Evolutionary conservation across 2,888 invertebrate species (phyloP).

Genomic region (Antitype chi): DNA sequence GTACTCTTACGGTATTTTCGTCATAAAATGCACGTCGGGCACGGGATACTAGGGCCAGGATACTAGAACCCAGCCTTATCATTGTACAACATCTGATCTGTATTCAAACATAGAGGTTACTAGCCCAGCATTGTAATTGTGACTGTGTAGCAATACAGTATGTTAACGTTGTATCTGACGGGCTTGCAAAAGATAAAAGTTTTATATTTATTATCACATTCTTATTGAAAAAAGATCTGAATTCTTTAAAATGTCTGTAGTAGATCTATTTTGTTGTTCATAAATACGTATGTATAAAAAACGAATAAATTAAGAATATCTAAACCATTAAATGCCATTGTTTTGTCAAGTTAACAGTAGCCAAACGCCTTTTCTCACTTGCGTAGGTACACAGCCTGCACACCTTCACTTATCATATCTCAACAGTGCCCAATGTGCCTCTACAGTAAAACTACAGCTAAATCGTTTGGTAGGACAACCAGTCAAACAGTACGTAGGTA

Average conservation of each 20-base stretch:
- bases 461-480: background rate
- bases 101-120: background rate
- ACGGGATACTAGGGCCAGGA: background rate
- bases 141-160: background rate
- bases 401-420: slow-evolving; percentile 2
- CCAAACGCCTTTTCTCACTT: background rate
- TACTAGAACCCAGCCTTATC: background rate
- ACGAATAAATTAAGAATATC: background rate
- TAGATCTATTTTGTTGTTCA: background rate
- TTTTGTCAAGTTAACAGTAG: background rate
- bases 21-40: background rate
- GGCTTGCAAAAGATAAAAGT: background rate
- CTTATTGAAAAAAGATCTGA: background rate
- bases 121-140: background rate
- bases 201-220: slow-evolving; percentile 17
- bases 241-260: background rate
- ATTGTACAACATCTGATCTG: background rate
- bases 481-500: background rate
- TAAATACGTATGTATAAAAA: slow-evolving; percentile 7
- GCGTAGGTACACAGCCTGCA: too few relatives aligned
- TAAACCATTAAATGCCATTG: background rate
- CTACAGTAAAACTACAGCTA: background rate
- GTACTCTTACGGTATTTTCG: slow-evolving; percentile 14
- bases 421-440: background rate
- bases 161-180: background rate